Evolutionary conservation across 1,140 invertebrate species (phyloP).

Genomic region (Ostrea denselamellosa): DNA sequence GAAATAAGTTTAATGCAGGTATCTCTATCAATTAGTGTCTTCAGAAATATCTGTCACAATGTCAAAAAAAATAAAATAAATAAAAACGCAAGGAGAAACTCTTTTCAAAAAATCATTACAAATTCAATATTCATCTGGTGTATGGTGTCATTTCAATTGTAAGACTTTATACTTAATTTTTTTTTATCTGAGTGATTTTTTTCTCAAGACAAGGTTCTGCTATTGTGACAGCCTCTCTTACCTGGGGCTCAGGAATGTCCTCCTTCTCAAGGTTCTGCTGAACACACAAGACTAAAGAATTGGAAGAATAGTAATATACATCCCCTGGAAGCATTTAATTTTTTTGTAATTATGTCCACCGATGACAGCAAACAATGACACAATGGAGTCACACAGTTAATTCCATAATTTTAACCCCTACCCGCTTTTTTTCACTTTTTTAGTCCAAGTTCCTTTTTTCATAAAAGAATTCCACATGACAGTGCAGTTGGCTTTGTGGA

Average conservation of each 20-base stretch:
- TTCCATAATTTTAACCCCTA: background rate
- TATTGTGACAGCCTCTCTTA: background rate
- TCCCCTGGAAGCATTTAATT: constrained; percentile 73
- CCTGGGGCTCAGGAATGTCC: background rate
- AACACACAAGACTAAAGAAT: constrained; percentile 75
- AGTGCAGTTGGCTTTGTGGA: background rate
- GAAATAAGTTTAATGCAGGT: no score
- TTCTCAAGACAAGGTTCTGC: no score
- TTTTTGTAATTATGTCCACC: constrained; percentile 30
- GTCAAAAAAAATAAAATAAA: no score
- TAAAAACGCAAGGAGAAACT: no score
- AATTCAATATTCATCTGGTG: no score
- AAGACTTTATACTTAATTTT: no score
- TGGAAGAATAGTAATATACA: constrained; percentile 75
- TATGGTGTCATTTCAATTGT: no score
- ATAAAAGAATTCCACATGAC: background rate
- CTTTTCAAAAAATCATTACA: no score
- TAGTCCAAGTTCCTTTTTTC: background rate
- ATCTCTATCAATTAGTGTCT: no score
- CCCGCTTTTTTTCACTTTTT: background rate
- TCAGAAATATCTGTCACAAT: no score
- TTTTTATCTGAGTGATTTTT: no score
- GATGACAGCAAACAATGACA: background rate
- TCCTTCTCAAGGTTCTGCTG: constrained; percentile 56
- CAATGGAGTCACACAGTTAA: background rate